Percentiles rank a stretch among this genome's conserved stretches.
These are phyloP conservation scores for Craterocephalus amniculus DNA, from an alignment of 2,797 vertebrate genomes.

Conservation along the genomic window DNA sequence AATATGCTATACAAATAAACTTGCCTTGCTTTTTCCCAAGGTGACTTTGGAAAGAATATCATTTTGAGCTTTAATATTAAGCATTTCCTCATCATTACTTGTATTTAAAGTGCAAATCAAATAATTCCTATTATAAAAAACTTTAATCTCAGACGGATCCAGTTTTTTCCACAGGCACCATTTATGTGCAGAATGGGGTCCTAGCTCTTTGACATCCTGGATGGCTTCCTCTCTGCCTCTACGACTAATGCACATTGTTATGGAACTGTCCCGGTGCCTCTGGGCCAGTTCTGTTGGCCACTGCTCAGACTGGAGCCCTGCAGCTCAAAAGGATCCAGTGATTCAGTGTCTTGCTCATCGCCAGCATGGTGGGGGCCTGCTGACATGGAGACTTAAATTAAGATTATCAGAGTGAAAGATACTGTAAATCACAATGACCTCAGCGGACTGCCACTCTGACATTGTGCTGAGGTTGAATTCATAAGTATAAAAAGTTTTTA, in stretches of 20 bases:
- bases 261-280: conserved; percentile 25
- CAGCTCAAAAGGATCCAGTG: conserved; percentile 55
- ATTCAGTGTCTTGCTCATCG: conserved; percentile 62
- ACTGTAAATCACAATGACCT: conserved; percentile 24
- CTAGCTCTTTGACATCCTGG: neutral
- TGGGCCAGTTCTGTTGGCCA: conserved; percentile 48
- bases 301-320: conserved; percentile 43
- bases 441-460: neutral
- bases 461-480: neutral
- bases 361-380: conserved; percentile 52
- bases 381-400: conserved; percentile 51
- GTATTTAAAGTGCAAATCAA: no score
- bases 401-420: conserved; percentile 33
- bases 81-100: no score
- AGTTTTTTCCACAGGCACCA: neutral
- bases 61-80: no score
- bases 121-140: no score
- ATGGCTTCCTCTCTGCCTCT: neutral
- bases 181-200: neutral
- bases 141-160: neutral
- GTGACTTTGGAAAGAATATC: no score
- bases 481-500: neutral
- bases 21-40: conserved; percentile 1
- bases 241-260: conserved; percentile 16
- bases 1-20: no score